These are phyloP conservation scores for Rhea americana DNA, from an alignment of 2,113 vertebrate genomes.

Conservation along the genomic window DNA sequence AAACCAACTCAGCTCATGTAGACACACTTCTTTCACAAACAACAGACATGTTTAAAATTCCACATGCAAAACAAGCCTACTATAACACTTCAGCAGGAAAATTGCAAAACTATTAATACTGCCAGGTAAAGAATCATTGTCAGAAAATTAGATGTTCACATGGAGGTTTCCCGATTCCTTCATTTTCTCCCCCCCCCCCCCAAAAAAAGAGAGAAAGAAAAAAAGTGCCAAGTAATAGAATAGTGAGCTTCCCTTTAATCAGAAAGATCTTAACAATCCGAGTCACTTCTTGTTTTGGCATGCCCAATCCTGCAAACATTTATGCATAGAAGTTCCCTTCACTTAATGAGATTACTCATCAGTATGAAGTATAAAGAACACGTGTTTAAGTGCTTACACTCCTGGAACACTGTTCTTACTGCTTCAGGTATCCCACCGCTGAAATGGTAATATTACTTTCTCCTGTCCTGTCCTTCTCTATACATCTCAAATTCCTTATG, in stretches of 20 bases:
- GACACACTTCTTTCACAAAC: not conserved
- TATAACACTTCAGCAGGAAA: not conserved
- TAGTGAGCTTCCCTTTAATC: slow-evolving; percentile 31
- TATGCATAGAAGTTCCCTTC: slow-evolving; percentile 50
- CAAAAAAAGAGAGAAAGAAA: not conserved
- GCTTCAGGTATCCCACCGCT: not conserved
- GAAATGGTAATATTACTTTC: not conserved
- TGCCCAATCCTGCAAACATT: slow-evolving; percentile 46
- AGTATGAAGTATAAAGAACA: slow-evolving; percentile 38
- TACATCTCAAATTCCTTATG: not conserved
- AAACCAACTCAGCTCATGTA: not conserved
- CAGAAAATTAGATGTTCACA: not conserved
- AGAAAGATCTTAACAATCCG: slow-evolving; percentile 25
- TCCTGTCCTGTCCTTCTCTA: not conserved
- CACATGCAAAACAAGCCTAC: not conserved
- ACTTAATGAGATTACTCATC: slow-evolving; percentile 65
- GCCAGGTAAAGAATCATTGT: not conserved
- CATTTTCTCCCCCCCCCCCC: not conserved
- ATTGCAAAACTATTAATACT: not conserved
- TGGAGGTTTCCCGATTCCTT: not conserved
- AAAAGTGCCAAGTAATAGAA: not conserved
- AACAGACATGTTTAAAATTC: not conserved
- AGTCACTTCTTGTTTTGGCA: slow-evolving; percentile 58
- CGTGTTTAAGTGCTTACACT: slow-evolving; percentile 26
- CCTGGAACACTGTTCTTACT: not conserved